Conservation (phyloP, 2,797 vertebrate genomes). For the Emydoidea blandingii region DNA sequence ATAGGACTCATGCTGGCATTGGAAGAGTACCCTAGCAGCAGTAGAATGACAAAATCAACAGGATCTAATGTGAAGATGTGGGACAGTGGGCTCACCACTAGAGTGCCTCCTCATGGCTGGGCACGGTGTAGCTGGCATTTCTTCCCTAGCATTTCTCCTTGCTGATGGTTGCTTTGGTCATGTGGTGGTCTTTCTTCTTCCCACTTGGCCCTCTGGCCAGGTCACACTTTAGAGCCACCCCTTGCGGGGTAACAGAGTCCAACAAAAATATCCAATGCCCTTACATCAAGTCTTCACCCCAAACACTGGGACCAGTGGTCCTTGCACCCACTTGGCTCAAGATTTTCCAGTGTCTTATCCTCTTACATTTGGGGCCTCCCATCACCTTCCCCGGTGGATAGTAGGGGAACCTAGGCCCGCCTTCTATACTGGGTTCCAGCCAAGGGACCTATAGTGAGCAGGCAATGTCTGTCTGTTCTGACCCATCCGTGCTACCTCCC, state of each 20-base stretch:
- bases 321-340: neutral
- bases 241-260: too few relatives aligned
- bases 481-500: neutral
- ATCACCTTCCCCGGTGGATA: neutral
- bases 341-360: neutral
- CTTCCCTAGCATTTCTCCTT: too few relatives aligned
- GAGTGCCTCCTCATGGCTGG: neutral
- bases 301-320: neutral
- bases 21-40: neutral
- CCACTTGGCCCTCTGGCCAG: too few relatives aligned
- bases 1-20: neutral
- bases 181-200: too few relatives aligned
- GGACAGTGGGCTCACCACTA: neutral
- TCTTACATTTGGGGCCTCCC: neutral
- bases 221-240: too few relatives aligned
- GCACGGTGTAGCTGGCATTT: neutral
- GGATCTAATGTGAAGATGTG: neutral
- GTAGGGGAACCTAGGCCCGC: neutral
- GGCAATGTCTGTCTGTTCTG: neutral
- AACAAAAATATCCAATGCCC: neutral
- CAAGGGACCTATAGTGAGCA: neutral
- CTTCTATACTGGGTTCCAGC: neutral
- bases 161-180: neutral
- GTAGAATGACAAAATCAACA: neutral
- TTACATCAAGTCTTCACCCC: neutral